Evolutionary conservation across 1,140 invertebrate genomes (phyloP).

Genomic region (Aricia agestis): DNA sequence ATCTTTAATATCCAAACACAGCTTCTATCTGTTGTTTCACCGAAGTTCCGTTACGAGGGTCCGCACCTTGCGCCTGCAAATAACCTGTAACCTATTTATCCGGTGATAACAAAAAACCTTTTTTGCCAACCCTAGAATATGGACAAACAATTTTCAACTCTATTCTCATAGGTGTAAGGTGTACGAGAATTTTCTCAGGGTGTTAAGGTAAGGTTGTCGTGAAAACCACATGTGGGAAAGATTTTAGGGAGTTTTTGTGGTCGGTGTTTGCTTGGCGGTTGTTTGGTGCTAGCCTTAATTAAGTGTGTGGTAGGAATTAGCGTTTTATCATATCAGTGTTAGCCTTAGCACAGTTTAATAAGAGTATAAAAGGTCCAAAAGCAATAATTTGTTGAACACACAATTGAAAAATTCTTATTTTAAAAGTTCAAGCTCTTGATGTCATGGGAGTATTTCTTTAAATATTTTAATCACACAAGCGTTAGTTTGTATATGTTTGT

Average conservation of each 20-base stretch:
- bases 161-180: constrained; percentile 22
- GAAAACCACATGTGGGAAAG: constrained; percentile 64
- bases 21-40: constrained; percentile 53
- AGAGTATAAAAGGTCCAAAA: not conserved
- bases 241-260: constrained; percentile 58
- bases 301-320: constrained; percentile 55
- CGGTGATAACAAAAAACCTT: constrained; percentile 47
- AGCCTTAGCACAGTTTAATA: not conserved
- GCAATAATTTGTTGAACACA: not conserved
- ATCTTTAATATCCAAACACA: constrained; percentile 23
- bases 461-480: no score
- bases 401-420: not conserved
- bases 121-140: constrained; percentile 12
- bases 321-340: constrained; percentile 23
- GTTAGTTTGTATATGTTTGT: no score
- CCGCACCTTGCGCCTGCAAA: constrained; percentile 69
- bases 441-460: no score
- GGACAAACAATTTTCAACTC: constrained; percentile 27
- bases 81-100: constrained; percentile 73
- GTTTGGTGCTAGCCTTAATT: constrained; percentile 60
- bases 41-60: constrained; percentile 54
- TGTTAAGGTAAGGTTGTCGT: constrained; percentile 29
- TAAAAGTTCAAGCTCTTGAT: not conserved
- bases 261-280: constrained; percentile 52
- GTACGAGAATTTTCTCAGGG: not conserved